Base-by-base conservation (phyloP, 1,140 invertebrate species). In the Oryctes rhinoceros region DNA sequence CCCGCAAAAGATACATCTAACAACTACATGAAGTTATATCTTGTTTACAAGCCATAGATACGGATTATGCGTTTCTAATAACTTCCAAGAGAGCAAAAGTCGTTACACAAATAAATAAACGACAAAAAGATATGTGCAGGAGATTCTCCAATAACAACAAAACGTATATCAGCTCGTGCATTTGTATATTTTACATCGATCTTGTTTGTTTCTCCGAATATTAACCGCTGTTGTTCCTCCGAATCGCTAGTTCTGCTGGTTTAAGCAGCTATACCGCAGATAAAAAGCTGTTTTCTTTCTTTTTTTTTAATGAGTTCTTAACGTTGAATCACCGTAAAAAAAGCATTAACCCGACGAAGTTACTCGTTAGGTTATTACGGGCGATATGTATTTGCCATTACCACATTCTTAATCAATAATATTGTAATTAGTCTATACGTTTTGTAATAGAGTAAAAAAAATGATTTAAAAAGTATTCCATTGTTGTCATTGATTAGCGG, bases 21-120 rank as follows among this genome's bases (percentile, higher is more conserved):
- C 7, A 71, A 30, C 10, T 71, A 24, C 35, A 20, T 1, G 18
- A 15, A 20, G 13, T 1, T 44, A 77, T 77, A 15, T 44, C 39
- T 30, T 77, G 75, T 77, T 37, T 20, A 77, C 75, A 49, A 44
- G 35, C 11, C 30, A 13, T 7, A 77, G n/a, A 20, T 77, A 49
- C 4, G 13, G 20, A 49, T 77, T 15, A 77, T 77, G 47, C 20
- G 75, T 77, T 49, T 71, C 67, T 71, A 71, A 30, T 30, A 71
- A 71, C 67, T 20, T 30, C 10, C 5, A 71, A 30, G 13, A 71
- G 49, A 53, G 39, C 39, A 44, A 44, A 44, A 44, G 39, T 44
- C 39, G 39, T n/a, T 53, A n/a, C 49, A 53, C 49, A 53, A 53
- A 53, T 13, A 53, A 53, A 53, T 53, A 53, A n/a, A 13, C 4